These are phyloP conservation scores for Apamea crenata DNA, from an alignment of 2,888 invertebrate species.

Conservation along the genomic window DNA sequence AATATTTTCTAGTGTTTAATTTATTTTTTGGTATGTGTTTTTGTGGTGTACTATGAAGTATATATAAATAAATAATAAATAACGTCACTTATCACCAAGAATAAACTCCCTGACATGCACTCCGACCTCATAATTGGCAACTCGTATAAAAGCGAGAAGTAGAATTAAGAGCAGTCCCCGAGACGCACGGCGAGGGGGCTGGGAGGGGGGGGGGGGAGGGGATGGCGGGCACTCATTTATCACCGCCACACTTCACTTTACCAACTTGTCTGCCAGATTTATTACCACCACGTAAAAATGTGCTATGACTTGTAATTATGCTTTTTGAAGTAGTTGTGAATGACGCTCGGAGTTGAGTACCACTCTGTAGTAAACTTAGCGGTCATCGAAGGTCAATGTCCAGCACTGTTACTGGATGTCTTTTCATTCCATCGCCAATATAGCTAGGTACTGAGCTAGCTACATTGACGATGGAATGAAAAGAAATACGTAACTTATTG, in stretches of 20 bases:
- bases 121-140: conserved; percentile 61
- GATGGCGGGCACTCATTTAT: conserved; percentile 67
- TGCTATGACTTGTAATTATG: conserved; percentile 68
- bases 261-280: conserved; percentile 78
- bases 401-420: no score
- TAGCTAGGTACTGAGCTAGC: no score
- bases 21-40: no score
- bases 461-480: background rate
- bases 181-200: conserved; percentile 4
- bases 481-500: background rate
- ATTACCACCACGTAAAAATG: conserved; percentile 67
- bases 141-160: conserved; percentile 71
- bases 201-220: background rate
- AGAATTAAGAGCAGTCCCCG: conserved; percentile 67
- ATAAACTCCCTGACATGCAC: conserved; percentile 10
- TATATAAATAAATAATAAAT: background rate
- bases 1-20: no score
- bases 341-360: no score
- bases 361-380: background rate
- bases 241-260: conserved; percentile 70
- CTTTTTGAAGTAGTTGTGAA: conserved; percentile 11
- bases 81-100: background rate
- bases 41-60: no score
- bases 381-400: background rate
- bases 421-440: no score